phyloP scores from a whole-genome alignment of 1,140 invertebrate species.

The Tribolium castaneum region DNA sequence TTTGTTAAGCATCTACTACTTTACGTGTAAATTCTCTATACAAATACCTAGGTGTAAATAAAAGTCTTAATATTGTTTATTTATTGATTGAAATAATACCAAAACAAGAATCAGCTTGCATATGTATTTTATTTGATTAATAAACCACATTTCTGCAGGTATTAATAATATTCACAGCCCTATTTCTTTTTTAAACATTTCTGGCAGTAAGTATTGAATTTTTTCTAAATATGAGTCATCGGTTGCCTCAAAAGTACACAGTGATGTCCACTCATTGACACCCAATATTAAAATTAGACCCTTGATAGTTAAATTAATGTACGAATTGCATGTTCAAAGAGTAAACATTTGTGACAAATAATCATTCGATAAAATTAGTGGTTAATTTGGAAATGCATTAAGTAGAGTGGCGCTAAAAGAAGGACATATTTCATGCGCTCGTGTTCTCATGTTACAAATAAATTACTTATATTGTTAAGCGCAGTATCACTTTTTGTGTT shows the following conservation, averaged over 20 bases:
- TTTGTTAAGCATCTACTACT: too few relatives aligned
- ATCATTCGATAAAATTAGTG: constrained; percentile 46
- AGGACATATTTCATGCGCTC: constrained; percentile 3
- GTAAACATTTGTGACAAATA: constrained; percentile 49
- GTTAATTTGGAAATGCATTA: constrained; percentile 47
- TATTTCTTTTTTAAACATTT: too few relatives aligned
- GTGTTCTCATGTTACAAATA: neutral
- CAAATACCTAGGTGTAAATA: too few relatives aligned
- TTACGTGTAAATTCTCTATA: too few relatives aligned
- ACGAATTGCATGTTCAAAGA: constrained; percentile 46
- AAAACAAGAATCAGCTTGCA: too few relatives aligned
- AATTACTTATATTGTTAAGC: neutral
- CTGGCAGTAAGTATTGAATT: neutral
- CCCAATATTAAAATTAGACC: constrained; percentile 50
- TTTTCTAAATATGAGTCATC: neutral
- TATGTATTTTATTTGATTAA: too few relatives aligned
- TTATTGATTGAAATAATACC: too few relatives aligned
- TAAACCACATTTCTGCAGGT: too few relatives aligned
- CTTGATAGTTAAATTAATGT: constrained; percentile 47
- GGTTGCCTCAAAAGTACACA: neutral
- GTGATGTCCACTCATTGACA: constrained; percentile 41
- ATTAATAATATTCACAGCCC: too few relatives aligned
- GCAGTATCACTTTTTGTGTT: too few relatives aligned
- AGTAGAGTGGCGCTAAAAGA: constrained; percentile 33
- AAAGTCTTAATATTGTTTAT: too few relatives aligned